phyloP scores from a whole-genome alignment of 2,888 invertebrate species.

The Xylocampa areola region DNA sequence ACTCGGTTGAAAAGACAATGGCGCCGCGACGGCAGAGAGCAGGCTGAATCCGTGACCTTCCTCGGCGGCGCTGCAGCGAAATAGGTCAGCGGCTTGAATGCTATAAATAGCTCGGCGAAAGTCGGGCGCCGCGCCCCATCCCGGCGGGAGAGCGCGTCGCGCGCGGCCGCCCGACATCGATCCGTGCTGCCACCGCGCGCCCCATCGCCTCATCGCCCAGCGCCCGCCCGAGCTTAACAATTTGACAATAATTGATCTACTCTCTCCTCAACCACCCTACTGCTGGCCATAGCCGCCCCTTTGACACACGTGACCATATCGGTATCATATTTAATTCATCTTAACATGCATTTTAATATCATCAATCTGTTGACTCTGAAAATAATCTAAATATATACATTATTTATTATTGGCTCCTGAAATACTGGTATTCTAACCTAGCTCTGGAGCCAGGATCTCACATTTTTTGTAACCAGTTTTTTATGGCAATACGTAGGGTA shows the following conservation, averaged over 20 bases:
- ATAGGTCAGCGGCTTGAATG: constrained; percentile 89
- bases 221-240: constrained; percentile 63
- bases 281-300: constrained; percentile 31
- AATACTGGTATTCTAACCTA: too few species aligned
- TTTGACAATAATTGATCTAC: constrained; percentile 67
- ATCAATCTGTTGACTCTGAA: too few species aligned
- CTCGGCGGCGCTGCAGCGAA: constrained; percentile 86
- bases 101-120: constrained; percentile 89
- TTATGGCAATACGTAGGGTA: too few species aligned
- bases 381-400: too few species aligned
- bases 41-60: constrained; percentile 89
- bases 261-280: constrained; percentile 43
- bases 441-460: too few species aligned
- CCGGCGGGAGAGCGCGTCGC: constrained; percentile 73
- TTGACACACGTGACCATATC: constrained; percentile 14
- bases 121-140: constrained; percentile 87
- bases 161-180: constrained; percentile 53
- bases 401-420: too few species aligned
- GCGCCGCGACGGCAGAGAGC: constrained; percentile 85
- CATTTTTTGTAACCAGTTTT: too few species aligned
- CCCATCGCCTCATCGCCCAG: constrained; percentile 55
- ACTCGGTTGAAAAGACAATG: constrained; percentile 86
- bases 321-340: too few species aligned
- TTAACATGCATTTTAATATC: too few species aligned
- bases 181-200: constrained; percentile 56